Conservation (phyloP, 2,113 vertebrate species). For the Dasyurus viverrinus region DNA sequence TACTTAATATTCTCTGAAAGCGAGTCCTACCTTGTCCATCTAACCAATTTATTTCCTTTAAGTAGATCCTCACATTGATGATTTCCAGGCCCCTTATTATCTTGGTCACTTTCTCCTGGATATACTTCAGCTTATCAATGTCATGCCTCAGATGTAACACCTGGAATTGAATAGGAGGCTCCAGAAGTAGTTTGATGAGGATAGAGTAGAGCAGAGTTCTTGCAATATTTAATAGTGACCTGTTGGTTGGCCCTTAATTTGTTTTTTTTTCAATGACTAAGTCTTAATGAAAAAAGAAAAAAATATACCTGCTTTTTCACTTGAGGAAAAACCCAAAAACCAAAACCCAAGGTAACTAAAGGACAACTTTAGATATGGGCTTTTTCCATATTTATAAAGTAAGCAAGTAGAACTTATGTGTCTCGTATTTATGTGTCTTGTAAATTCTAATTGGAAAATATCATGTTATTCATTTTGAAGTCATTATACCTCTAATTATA, state of each 20-base stretch:
- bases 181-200: not conserved
- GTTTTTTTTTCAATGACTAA: not conserved
- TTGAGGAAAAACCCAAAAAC: not conserved
- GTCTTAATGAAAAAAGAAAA: not conserved
- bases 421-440: not conserved
- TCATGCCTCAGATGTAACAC: not conserved
- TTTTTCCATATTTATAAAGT: conserved; percentile 34
- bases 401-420: not conserved
- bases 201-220: not conserved
- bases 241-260: not conserved
- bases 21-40: not conserved
- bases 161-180: not conserved
- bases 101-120: not conserved
- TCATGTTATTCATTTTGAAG: conserved; percentile 8
- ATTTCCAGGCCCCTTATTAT: not conserved
- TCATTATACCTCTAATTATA: conserved; percentile 12
- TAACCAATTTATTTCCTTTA: not conserved
- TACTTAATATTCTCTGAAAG: not conserved
- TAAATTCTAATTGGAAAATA: conserved; percentile 33
- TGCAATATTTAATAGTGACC: not conserved
- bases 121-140: not conserved
- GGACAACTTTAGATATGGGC: not conserved
- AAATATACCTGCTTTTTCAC: not conserved
- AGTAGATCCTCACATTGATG: not conserved
- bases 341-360: not conserved